Percentiles rank a stretch among this genome's conserved stretches.
These are phyloP conservation scores for Taurulus bubalis DNA, from an alignment of 2,113 vertebrate genomes.

Conservation along the genomic window DNA sequence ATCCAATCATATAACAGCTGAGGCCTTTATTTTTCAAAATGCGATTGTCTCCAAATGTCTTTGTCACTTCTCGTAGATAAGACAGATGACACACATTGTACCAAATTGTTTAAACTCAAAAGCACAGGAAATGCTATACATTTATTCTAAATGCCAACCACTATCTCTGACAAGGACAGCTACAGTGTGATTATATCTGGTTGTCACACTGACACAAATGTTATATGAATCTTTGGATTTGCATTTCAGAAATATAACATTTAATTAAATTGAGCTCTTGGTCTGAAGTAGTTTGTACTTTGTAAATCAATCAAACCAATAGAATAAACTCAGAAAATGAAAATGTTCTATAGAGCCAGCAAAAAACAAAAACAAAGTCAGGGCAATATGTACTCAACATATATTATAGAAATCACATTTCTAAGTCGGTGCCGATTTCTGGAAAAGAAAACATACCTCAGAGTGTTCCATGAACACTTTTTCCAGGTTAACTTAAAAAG, in stretches of 20 bases:
- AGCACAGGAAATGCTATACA: conserved; percentile 7
- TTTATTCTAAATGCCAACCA: conserved; percentile 25
- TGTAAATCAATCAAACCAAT: conserved; percentile 9
- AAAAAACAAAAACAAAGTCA: conserved; percentile 8
- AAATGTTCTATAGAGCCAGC: not conserved
- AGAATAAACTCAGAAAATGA: conserved; percentile 27
- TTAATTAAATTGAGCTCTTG: conserved; percentile 18
- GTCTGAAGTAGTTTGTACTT: conserved; percentile 12
- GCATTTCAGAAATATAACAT: conserved; percentile 11
- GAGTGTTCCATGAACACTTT: conserved; percentile 15
- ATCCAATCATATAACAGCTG: not conserved
- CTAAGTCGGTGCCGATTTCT: not conserved
- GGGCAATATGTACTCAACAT: not conserved
- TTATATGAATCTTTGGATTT: conserved; percentile 1
- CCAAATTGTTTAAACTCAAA: conserved; percentile 10
- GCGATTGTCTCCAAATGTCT: not conserved
- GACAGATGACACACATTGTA: not conserved
- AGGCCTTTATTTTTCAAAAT: not conserved
- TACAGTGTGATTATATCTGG: conserved; percentile 26
- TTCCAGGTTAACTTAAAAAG: conserved; percentile 55
- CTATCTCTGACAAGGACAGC: conserved; percentile 22
- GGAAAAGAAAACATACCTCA: not conserved
- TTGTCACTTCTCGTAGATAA: conserved; percentile 19
- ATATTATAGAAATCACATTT: conserved; percentile 24
- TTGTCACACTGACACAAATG: conserved; percentile 26